Evolutionary conservation across 2,888 invertebrate species (phyloP), one percentile per base, ranked within the genome.

Genomic region (Isoperla grammatica): DNA sequence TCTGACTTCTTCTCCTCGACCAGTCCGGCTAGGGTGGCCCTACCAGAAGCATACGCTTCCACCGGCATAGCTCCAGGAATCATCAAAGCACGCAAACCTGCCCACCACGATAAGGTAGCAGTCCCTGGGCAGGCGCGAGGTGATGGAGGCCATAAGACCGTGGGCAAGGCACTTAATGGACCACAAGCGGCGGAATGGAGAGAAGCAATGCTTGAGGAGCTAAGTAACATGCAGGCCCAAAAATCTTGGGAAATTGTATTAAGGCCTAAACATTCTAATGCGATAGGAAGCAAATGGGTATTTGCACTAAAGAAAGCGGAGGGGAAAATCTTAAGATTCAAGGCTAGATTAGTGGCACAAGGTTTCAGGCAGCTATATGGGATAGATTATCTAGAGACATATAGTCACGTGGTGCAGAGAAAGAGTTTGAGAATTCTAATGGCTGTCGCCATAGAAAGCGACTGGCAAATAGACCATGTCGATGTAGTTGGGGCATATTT

Each of bases 341-440:
- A 56, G 29, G 35, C 45, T 29, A 56, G 55, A 37, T 39, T 55
- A 42, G 55, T 55, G 12, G 55, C 56, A 35, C 56, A 56, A 35
- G 42, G 56, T 45, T 56, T 20, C 23, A 39, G 43, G 20, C 56
- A 56, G 23, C 23, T 56, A 22, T 43, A 56, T 45, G 56, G 56
- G n/a, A 19, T 56, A 35, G 56, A 56, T 43, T 55, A 55, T 55
- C 23, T 37, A 42, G 55, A n/a, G 22, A 45, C 35, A 39, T 56
- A 29, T 43, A 11, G 35, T 15, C 35, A 20, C 42, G 35, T 56
- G 43, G 56, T 29, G 17, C 45, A 45, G 15, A 45, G 45, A 37
- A 40, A 37, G 13, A 13, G 50, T 17, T 48, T 39, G 15, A 55
- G 55, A 42, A 35, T 55, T n/a, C 40, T 55, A 39, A 23, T 55